These are phyloP conservation scores for Drosophila serrata DNA, from an alignment of 1,140 invertebrate species.

Conservation along the genomic window DNA sequence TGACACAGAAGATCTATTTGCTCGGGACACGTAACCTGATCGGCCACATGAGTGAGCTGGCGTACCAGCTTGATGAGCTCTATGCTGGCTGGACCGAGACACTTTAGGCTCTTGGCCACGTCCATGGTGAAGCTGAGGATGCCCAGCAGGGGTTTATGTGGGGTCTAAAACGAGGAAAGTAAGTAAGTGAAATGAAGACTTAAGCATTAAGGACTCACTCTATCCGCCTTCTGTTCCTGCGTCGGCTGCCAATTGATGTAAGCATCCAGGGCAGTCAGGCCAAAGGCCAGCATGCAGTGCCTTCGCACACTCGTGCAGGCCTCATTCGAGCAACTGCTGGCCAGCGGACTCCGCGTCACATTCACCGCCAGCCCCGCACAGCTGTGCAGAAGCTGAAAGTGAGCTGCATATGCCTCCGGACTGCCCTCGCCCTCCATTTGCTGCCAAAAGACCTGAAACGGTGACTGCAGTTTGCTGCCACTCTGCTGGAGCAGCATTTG, in stretches of 20 bases:
- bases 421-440: constrained; percentile 28
- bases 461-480: constrained; percentile 3
- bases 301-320: constrained; percentile 37
- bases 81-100: constrained; percentile 28
- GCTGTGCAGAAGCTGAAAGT: constrained; percentile 54
- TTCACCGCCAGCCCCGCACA: constrained; percentile 13
- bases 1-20: constrained; percentile 41
- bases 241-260: constrained; percentile 51
- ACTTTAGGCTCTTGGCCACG: constrained; percentile 43
- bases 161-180: neutral
- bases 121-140: constrained; percentile 38
- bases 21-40: constrained; percentile 16
- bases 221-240: constrained; percentile 11
- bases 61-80: constrained; percentile 44
- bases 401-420: constrained; percentile 28
- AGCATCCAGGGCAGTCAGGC: constrained; percentile 37
- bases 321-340: constrained; percentile 27
- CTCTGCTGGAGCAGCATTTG: constrained; percentile 52
- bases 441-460: constrained; percentile 57
- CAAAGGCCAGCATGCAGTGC: constrained; percentile 49
- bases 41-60: constrained; percentile 25
- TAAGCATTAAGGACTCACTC: constrained; percentile 9
- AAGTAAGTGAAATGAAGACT: neutral
- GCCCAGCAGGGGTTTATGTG: constrained; percentile 12
- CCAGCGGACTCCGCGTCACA: constrained; percentile 39